phyloP scores from a whole-genome alignment of 2,113 vertebrate genomes.

The Amblyopsis rosae region DNA sequence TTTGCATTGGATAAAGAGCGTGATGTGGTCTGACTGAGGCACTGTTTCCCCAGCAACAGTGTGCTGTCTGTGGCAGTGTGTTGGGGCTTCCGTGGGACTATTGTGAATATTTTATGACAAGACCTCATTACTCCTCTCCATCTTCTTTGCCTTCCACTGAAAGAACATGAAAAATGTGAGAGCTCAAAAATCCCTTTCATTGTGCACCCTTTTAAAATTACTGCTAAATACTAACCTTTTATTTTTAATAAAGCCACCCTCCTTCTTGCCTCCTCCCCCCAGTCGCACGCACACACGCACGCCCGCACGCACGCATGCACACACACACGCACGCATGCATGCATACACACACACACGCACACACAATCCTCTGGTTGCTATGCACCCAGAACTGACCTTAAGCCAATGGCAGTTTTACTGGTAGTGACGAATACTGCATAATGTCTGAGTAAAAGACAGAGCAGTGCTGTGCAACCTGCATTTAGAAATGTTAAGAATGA shows the following conservation, averaged over 20 bases:
- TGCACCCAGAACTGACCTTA: conserved; percentile 26
- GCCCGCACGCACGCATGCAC: no score
- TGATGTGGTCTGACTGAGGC: conserved; percentile 41
- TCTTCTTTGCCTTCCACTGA: conserved; percentile 23
- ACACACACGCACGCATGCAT: no score
- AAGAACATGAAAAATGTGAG: conserved; percentile 24
- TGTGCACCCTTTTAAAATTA: conserved; percentile 33
- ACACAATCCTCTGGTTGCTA: conserved; percentile 13
- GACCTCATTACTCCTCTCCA: conserved; percentile 54
- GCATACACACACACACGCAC: no score
- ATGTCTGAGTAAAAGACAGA: background rate
- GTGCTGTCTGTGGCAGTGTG: conserved; percentile 1
- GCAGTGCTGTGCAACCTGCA: background rate
- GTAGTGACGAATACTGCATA: background rate
- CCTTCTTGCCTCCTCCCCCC: background rate
- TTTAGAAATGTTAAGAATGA: background rate
- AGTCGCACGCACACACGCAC: no score
- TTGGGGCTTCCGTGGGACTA: conserved; percentile 27
- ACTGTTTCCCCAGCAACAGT: conserved; percentile 59
- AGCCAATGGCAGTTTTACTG: conserved; percentile 6
- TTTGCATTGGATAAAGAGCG: conserved; percentile 18
- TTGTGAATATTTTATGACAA: conserved; percentile 66
- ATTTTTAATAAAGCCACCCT: background rate
- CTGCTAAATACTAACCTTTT: conserved; percentile 7
- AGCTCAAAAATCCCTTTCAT: conserved; percentile 29